Evolutionary conservation across 2,797 vertebrate species (phyloP).

Genomic region (Acipenser ruthenus): DNA sequence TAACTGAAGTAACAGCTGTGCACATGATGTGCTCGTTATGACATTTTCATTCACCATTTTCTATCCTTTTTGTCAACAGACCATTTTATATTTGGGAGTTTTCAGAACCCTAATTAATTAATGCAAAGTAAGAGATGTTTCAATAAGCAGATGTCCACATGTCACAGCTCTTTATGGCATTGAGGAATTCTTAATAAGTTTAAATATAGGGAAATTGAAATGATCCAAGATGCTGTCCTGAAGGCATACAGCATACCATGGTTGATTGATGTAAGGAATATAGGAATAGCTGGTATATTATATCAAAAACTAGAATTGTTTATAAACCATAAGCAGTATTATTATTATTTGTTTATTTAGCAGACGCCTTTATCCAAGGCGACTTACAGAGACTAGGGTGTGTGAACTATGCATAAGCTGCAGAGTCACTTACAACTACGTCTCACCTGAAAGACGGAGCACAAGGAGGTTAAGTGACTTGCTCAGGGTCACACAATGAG

Average conservation of each 20-base stretch:
- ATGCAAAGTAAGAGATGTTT: neutral
- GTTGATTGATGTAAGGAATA: neutral
- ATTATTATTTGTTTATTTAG: too few relatives aligned
- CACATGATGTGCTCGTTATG: neutral
- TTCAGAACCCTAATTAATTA: neutral
- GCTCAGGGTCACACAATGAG: too few relatives aligned
- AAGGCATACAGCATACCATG: neutral
- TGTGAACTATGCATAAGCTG: too few relatives aligned
- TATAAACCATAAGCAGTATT: neutral
- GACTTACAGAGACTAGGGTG: too few relatives aligned
- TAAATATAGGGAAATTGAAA: neutral
- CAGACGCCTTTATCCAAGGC: too few relatives aligned
- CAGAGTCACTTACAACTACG: too few relatives aligned
- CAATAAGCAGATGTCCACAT: neutral
- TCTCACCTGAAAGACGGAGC: too few relatives aligned
- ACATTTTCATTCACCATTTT: neutral
- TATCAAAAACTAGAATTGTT: constrained; percentile 1
- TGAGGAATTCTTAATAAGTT: neutral
- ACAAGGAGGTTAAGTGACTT: too few relatives aligned
- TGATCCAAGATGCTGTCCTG: neutral
- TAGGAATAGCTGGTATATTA: neutral
- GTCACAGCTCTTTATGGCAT: neutral
- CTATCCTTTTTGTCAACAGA: neutral
- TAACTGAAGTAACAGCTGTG: neutral
- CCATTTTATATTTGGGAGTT: neutral